phyloP scores from a whole-genome alignment of 2,888 invertebrate genomes.

The Anodontia alba region DNA sequence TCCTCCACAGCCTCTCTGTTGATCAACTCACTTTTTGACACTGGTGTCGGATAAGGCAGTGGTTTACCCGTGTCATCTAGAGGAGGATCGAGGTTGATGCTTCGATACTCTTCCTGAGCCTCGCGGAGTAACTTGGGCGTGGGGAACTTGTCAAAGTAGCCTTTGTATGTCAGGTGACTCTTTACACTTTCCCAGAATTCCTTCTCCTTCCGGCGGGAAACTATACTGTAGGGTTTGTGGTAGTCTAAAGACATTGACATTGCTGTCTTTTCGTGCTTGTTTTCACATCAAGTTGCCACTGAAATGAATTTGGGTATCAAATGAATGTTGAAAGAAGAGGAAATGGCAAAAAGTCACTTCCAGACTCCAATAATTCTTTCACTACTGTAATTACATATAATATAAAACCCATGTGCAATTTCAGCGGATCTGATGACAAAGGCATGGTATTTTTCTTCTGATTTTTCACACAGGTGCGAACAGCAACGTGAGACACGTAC shows the following conservation, averaged over 20 bases:
- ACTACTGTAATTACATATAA: no score
- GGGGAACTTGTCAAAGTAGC: constrained; percentile 60
- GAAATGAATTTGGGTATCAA: no score
- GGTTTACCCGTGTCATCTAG: constrained; percentile 66
- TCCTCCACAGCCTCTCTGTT: constrained; percentile 59
- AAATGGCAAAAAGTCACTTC: no score
- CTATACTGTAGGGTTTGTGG: neutral
- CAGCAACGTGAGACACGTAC: no score
- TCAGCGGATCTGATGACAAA: no score
- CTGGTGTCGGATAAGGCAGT: constrained; percentile 61
- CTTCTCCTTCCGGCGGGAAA: constrained; percentile 55
- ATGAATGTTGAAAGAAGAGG: no score
- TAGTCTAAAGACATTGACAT: neutral
- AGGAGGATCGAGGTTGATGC: constrained; percentile 57
- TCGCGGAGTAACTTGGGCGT: constrained; percentile 66
- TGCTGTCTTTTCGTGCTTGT: no score
- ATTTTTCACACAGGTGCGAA: no score
- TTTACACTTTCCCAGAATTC: constrained; percentile 64
- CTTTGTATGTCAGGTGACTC: constrained; percentile 59
- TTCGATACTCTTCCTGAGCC: constrained; percentile 66
- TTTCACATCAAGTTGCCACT: no score
- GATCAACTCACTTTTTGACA: constrained; percentile 59
- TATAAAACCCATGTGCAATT: no score
- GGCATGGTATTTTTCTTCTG: no score
- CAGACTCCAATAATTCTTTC: no score